Percentiles rank a stretch among this genome's conserved stretches.
Evolutionary conservation across 37 sponge, comb jelly and placozoan species (phyloP).

Genomic region (Spongilla lacustris): DNA sequence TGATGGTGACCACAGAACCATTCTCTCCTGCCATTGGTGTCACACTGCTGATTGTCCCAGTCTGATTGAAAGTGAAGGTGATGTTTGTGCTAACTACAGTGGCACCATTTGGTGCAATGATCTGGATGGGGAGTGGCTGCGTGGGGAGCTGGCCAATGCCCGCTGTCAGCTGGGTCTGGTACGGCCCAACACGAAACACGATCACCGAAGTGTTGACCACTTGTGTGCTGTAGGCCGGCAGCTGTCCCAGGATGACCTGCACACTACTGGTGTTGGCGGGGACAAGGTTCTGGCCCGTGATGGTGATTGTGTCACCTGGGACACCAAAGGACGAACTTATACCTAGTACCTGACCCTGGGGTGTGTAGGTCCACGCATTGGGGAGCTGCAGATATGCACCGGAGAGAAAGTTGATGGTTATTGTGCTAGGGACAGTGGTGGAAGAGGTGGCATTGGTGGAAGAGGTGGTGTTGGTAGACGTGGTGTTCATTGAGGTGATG

Average conservation of each 20-base stretch:
- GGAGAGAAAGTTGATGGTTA: constrained; percentile 27
- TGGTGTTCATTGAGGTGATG: not conserved
- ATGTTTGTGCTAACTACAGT: constrained; percentile 1
- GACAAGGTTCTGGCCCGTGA: constrained; percentile 33
- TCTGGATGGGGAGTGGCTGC: constrained; percentile 47
- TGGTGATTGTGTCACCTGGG: constrained; percentile 35
- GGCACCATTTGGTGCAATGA: constrained; percentile 39
- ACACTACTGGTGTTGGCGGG: constrained; percentile 4
- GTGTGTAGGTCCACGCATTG: constrained; percentile 46
- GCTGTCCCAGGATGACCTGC: constrained; percentile 42
- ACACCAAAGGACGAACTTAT: constrained; percentile 22
- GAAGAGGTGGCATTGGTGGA: no score
- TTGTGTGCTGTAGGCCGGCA: constrained; percentile 9
- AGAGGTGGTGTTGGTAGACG: no score
- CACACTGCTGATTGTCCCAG: constrained; percentile 16
- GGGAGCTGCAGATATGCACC: constrained; percentile 46
- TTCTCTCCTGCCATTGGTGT: constrained; percentile 41
- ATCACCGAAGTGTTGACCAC: constrained; percentile 23
- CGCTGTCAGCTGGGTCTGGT: not conserved
- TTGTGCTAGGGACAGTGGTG: not conserved
- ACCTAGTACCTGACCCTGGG: constrained; percentile 26
- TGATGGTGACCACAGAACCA: constrained; percentile 52
- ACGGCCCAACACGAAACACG: constrained; percentile 27
- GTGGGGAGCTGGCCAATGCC: not conserved
- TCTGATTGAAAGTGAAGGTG: constrained; percentile 34